These are phyloP conservation scores for Clarias laeviceps DNA, from an alignment of 2,797 vertebrate species.

Conservation along the genomic window DNA sequence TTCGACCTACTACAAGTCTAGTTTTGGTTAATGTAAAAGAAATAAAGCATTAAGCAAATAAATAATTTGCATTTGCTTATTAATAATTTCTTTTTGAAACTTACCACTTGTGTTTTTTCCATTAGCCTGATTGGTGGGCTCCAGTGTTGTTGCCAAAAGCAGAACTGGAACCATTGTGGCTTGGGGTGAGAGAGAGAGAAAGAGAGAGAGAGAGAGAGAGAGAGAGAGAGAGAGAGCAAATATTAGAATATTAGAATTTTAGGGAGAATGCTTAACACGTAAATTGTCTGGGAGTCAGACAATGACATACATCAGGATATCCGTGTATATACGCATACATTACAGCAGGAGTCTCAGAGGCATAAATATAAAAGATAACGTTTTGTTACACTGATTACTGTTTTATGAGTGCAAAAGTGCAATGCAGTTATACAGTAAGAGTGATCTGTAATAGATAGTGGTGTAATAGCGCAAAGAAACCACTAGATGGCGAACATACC, in stretches of 20 bases:
- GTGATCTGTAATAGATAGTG: neutral
- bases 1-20: neutral
- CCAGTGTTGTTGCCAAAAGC: conserved; percentile 67
- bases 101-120: conserved; percentile 67
- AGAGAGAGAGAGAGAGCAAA: too few species aligned
- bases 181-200: conserved; percentile 56
- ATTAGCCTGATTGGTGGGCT: conserved; percentile 47
- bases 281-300: neutral
- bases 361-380: neutral
- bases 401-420: neutral
- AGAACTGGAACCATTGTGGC: conserved; percentile 79
- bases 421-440: neutral
- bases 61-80: neutral
- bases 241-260: neutral
- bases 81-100: conserved; percentile 23
- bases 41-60: neutral
- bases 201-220: conserved; percentile 37
- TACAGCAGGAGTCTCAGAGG: neutral
- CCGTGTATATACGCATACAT: neutral
- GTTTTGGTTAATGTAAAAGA: neutral
- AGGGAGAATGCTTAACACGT: neutral
- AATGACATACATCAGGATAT: neutral
- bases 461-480: neutral
- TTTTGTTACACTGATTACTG: neutral
- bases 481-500: conserved; percentile 44